phyloP scores from a whole-genome alignment of 2,113 vertebrate species.

The Dolichotis patagonum region DNA sequence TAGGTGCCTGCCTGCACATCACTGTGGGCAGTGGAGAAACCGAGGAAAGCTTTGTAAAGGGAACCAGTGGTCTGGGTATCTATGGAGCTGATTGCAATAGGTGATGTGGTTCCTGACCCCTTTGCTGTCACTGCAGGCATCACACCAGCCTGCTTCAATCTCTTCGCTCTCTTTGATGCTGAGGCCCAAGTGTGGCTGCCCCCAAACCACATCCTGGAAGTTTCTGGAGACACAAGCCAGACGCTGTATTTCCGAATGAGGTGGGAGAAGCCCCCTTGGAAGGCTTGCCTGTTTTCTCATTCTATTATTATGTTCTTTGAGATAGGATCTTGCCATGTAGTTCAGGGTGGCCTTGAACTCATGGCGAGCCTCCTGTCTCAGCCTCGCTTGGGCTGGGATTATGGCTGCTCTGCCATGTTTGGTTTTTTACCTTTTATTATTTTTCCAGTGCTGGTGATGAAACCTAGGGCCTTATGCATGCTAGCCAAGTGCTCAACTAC shows the following conservation, averaged over 20 bases:
- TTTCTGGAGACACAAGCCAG: conserved; percentile 80
- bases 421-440: neutral
- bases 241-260: conserved; percentile 92
- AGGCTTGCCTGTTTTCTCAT: neutral
- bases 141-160: conserved; percentile 90
- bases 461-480: neutral
- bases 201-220: conserved; percentile 90
- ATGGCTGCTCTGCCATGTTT: neutral
- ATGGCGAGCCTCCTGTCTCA: neutral
- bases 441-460: neutral
- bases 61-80: neutral
- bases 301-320: neutral
- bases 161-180: conserved; percentile 93
- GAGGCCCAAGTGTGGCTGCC: conserved; percentile 90
- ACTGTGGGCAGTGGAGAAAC: neutral
- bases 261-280: conserved; percentile 78
- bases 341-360: neutral
- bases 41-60: neutral
- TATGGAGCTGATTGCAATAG: neutral
- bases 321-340: neutral
- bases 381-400: neutral
- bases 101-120: neutral
- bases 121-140: conserved; percentile 87
- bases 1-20: neutral
- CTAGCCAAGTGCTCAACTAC: neutral